Base-by-base conservation (phyloP, 2,888 invertebrate genomes). In the Poecilus cupreus region DNA sequence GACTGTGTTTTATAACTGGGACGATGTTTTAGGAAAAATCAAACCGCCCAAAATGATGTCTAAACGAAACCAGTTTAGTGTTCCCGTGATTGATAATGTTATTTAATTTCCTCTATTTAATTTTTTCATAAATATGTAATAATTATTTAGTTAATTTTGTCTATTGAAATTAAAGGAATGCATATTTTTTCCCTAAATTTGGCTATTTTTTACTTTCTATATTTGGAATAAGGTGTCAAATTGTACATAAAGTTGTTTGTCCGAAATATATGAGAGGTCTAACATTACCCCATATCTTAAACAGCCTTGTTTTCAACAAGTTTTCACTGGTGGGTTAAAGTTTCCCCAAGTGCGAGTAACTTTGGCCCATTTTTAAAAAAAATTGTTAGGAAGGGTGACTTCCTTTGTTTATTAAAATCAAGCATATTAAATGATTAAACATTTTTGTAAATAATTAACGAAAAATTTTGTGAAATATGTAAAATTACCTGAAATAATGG, bases 21-120 rank as follows among this genome's bases (percentile, higher is more conserved):
- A 54, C 20, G 51, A 54, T 20, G 51, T 54, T 54, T 54, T 54
- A 16, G 51, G 51, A 54, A 54, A 54, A 54, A 54, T 54, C 51
- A 20, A 54, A 54, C 51, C 51, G 51, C 51, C 51, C 18, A 54
- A 54, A 54, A 54, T 54, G 51, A 54, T 54, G 51, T 54, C 51
- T 20, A 54, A 54, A 54, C 16, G 51, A 54, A 54, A 54, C 51
- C 51, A 54, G 20, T 54, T 54, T 20, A 18, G 18, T 18, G 51
- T 54, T 54, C 51, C 51, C 20, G 51, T 18, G 51, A 54, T 54
- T 54, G 51, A 54, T 54, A 54, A 46, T 46, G 46, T 20, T 54
- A 5, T 54, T 54, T 54, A 54, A 54, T 18, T 54, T 16, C 51
- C 20, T 54, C 20, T 18, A 8, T 54, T 54, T 5, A 5, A 54